phyloP scores from a whole-genome alignment of 2,888 invertebrate species.

The Dryadula phaetusa region DNA sequence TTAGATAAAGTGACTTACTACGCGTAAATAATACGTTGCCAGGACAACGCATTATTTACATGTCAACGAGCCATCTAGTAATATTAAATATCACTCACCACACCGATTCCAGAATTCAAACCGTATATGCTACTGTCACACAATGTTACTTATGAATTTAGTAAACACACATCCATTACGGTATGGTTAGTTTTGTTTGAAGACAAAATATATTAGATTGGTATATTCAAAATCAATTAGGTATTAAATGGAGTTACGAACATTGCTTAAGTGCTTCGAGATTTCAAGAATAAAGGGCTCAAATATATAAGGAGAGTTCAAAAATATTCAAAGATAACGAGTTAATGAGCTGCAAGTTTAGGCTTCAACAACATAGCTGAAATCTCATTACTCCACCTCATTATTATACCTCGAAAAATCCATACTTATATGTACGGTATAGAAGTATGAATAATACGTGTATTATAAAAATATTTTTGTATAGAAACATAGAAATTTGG shows the following conservation, averaged over 20 bases:
- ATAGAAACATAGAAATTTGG: too few species aligned
- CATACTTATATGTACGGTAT: too few species aligned
- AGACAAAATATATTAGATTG: background rate
- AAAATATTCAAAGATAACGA: background rate
- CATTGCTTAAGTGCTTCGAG: constrained; percentile 17
- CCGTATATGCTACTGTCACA: background rate
- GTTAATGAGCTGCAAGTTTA: background rate
- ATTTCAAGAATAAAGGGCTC: constrained; percentile 17
- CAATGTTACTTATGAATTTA: background rate
- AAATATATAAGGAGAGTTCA: background rate
- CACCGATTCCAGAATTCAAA: background rate
- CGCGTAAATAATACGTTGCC: too few species aligned
- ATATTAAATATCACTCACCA: background rate
- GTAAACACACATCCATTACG: background rate
- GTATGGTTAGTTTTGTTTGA: background rate
- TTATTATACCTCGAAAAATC: too few species aligned
- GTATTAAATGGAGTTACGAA: constrained; percentile 17
- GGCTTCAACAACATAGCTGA: background rate
- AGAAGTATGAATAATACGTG: too few species aligned
- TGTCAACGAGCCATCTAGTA: background rate
- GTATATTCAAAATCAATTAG: constrained; percentile 16
- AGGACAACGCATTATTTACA: too few species aligned
- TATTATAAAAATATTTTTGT: too few species aligned
- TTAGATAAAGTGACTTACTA: too few species aligned
- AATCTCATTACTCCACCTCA: background rate